Conservation (phyloP, 2,113 vertebrate genomes). For the Tauraco erythrolophus region DNA sequence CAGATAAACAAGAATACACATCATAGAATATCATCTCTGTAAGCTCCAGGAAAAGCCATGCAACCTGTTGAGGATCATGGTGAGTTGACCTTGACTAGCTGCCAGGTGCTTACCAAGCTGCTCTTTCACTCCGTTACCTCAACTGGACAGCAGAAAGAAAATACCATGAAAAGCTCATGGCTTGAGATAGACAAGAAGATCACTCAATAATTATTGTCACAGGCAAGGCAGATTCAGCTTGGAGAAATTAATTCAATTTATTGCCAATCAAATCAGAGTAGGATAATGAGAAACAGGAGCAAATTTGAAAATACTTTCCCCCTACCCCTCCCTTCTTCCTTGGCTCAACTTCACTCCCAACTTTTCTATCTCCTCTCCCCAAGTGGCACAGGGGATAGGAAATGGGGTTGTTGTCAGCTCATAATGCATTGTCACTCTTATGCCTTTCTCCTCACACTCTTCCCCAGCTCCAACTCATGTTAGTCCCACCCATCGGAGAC, state of each 20-base stretch:
- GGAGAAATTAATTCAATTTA: neutral
- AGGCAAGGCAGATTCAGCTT: neutral
- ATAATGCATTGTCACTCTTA: fast-evolving
- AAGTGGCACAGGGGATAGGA: fast-evolving
- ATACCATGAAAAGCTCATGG: neutral
- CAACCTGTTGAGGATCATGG: neutral
- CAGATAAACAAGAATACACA: neutral
- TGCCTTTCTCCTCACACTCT: neutral
- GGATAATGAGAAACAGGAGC: neutral
- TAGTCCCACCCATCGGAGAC: neutral
- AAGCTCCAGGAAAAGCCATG: neutral
- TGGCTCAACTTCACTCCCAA: neutral
- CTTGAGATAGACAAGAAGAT: neutral
- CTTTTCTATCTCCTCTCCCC: fast-evolving
- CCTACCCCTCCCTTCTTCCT: neutral
- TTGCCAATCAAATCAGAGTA: neutral
- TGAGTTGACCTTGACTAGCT: neutral
- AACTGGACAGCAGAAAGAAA: neutral
- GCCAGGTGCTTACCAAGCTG: neutral
- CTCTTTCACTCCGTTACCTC: fast-evolving
- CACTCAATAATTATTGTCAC: neutral
- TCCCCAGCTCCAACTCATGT: neutral
- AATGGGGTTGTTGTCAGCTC: neutral
- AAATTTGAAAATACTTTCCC: neutral
- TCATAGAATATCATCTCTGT: neutral